These are phyloP conservation scores for Rhodinocichla rosea DNA, from an alignment of 2,113 vertebrate species.

Conservation along the genomic window DNA sequence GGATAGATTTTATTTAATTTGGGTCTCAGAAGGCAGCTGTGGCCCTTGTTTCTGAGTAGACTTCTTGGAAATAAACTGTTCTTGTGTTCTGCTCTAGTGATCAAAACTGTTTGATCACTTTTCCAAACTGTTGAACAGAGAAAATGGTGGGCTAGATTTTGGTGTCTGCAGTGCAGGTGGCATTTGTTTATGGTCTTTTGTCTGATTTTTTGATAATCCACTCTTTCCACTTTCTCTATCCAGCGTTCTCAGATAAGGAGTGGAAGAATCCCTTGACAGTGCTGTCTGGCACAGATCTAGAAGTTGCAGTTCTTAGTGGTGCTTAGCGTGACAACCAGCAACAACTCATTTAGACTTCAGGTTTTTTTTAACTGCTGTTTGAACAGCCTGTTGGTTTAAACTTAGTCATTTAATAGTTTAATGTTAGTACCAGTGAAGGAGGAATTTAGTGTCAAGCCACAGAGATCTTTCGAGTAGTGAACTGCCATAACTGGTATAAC, in stretches of 20 bases:
- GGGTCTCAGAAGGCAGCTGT: not conserved
- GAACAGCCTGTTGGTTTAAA: not conserved
- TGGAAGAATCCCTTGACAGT: not conserved
- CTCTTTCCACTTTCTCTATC: not conserved
- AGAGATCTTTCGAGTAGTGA: not conserved
- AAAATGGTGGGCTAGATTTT: not conserved
- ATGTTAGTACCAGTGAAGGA: not conserved
- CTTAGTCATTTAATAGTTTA: not conserved
- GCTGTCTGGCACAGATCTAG: not conserved
- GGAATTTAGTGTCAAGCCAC: not conserved
- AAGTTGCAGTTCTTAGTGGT: not conserved
- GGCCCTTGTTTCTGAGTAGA: not conserved
- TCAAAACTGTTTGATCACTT: not conserved
- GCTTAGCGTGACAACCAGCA: not conserved
- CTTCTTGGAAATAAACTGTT: not conserved
- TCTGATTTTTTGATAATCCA: not conserved
- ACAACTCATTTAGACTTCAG: not conserved
- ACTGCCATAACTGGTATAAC: constrained; percentile 30
- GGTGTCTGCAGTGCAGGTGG: not conserved
- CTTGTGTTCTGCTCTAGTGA: not conserved
- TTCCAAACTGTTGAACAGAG: not conserved
- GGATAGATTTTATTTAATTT: not conserved
- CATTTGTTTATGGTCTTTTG: not conserved
- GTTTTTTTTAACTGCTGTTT: not conserved
- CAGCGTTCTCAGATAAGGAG: accelerated